A percentile compares a stretch with the other conserved stretches of the same genome.
These are phyloP conservation scores for Dendrolimus punctatus DNA, from an alignment of 1,140 invertebrate genomes.

Conservation along the genomic window DNA sequence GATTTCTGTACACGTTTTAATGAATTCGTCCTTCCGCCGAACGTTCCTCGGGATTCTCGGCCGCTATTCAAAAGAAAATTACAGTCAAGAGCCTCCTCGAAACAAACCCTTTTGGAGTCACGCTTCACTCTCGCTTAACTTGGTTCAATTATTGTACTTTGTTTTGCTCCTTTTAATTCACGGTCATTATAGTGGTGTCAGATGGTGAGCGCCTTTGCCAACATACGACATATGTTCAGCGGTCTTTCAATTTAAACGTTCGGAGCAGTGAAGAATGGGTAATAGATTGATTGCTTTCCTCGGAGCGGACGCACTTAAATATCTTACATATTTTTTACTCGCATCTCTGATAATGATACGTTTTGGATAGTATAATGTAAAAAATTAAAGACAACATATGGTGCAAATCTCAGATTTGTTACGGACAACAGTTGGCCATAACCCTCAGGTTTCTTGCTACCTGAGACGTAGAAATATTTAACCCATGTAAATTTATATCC, in stretches of 20 bases:
- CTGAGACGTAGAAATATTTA: too few species aligned
- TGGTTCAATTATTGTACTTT: slow-evolving; percentile 55
- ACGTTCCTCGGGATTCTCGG: slow-evolving; percentile 30
- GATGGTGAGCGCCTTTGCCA: slow-evolving; percentile 46
- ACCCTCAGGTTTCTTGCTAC: too few species aligned
- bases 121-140: slow-evolving; percentile 52
- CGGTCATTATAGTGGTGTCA: slow-evolving; percentile 55
- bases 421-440: slow-evolving; percentile 38
- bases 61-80: slow-evolving; percentile 58
- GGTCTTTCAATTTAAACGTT: slow-evolving; percentile 47
- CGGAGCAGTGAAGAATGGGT: slow-evolving; percentile 45
- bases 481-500: too few species aligned
- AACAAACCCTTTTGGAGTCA: slow-evolving; percentile 60
- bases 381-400: slow-evolving; percentile 50
- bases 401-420: slow-evolving; percentile 39
- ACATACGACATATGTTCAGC: slow-evolving; percentile 51
- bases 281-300: slow-evolving; percentile 60
- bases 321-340: slow-evolving; percentile 50
- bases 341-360: slow-evolving; percentile 62
- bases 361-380: slow-evolving; percentile 51
- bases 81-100: slow-evolving; percentile 45
- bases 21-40: slow-evolving; percentile 49
- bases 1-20: slow-evolving; percentile 56
- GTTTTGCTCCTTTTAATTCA: slow-evolving; percentile 42
- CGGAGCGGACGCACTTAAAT: slow-evolving; percentile 60